A percentile compares a stretch with the other conserved stretches of the same genome.
phyloP scores from a whole-genome alignment of 2,888 invertebrate species.

The Acanthosepion lycidas region DNA sequence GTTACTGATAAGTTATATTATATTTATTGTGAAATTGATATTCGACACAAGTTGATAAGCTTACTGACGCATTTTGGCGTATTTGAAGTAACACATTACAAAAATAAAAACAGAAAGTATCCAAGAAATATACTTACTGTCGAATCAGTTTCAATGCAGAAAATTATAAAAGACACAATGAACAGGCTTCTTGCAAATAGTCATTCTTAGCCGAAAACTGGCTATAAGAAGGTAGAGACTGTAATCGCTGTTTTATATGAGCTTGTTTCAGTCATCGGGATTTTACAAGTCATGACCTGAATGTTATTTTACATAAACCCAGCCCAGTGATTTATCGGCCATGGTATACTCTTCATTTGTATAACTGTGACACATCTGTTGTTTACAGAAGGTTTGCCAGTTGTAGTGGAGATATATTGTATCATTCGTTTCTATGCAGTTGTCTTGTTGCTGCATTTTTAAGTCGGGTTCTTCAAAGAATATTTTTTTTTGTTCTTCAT shows the following conservation, averaged over 20 bases:
- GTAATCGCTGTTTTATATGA: neutral
- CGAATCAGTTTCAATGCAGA: neutral
- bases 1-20: too few species aligned
- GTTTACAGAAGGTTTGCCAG: neutral
- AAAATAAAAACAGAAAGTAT: neutral
- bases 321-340: neutral
- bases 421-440: neutral
- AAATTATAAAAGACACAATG: neutral
- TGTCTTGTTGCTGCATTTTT: neutral
- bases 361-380: neutral
- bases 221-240: neutral
- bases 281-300: neutral
- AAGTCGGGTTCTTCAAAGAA: neutral
- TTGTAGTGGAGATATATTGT: neutral
- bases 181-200: neutral
- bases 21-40: too few species aligned
- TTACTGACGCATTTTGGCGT: too few species aligned
- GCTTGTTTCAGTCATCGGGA: neutral
- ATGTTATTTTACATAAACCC: neutral
- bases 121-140: neutral
- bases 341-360: neutral
- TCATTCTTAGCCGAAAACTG: neutral
- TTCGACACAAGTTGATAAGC: too few species aligned
- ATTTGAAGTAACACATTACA: neutral
- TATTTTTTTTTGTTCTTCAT: neutral